Percentiles rank a stretch among this genome's conserved stretches.
Conservation (phyloP, 2,888 invertebrate genomes). For the Catocala nupta region DNA sequence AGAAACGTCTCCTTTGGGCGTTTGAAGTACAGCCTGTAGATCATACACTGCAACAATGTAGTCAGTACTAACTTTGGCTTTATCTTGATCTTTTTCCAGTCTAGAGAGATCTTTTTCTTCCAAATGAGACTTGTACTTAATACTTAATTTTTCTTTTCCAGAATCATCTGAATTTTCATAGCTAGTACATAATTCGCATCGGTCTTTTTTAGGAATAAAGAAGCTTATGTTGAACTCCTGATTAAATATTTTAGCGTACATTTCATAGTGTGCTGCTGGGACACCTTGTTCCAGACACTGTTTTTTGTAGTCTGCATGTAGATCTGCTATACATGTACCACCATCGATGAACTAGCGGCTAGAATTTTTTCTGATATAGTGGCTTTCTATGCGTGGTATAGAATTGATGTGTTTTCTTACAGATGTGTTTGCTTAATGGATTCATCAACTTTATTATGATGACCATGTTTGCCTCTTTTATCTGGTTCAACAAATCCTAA, state of each 20-base stretch:
- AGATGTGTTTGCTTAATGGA: slow-evolving; percentile 1
- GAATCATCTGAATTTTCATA: too few species aligned
- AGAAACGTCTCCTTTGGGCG: too few species aligned
- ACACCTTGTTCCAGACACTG: slow-evolving; percentile 9
- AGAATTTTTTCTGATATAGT: slow-evolving; percentile 17
- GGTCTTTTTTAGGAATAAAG: slow-evolving; percentile 16
- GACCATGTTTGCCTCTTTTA: slow-evolving; percentile 15
- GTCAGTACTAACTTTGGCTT: too few species aligned
- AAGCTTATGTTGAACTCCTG: slow-evolving; percentile 16
- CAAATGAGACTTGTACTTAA: too few species aligned
- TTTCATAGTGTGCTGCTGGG: slow-evolving; percentile 11
- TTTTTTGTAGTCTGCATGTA: slow-evolving; percentile 21
- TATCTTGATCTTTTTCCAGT: too few species aligned
- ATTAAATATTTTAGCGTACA: slow-evolving; percentile 14
- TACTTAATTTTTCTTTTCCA: too few species aligned
- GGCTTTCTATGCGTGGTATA: slow-evolving; percentile 18
- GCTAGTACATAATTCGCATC: slow-evolving; percentile 9
- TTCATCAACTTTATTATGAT: slow-evolving; percentile 15
- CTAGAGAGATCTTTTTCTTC: too few species aligned
- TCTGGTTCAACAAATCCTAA: slow-evolving; percentile 11
- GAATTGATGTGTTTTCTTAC: slow-evolving; percentile 15
- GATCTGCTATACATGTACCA: slow-evolving; percentile 19
- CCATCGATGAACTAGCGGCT: slow-evolving; percentile 25
- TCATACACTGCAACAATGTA: too few species aligned
- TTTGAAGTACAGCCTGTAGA: too few species aligned